These are phyloP conservation scores for Flexamia atlantica DNA, from an alignment of 2,888 invertebrate species.

Conservation along the genomic window DNA sequence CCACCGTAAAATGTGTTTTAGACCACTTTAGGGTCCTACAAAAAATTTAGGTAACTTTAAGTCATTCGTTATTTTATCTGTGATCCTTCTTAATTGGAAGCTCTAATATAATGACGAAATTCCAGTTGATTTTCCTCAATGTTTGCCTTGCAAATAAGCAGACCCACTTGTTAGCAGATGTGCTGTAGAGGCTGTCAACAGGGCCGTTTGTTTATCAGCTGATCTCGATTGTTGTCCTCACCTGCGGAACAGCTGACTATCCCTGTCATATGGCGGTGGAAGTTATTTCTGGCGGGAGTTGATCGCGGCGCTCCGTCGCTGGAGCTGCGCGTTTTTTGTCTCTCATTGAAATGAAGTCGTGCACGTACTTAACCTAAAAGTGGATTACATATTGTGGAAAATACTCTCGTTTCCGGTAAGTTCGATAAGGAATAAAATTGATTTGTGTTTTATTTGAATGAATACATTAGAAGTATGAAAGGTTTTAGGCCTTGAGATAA, in stretches of 20 bases:
- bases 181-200: conserved; percentile 14
- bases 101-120: background rate
- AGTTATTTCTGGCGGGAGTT: conserved; percentile 21
- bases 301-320: conserved; percentile 16
- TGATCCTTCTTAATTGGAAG: no score
- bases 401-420: conserved; percentile 22
- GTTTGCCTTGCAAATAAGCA: background rate
- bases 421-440: no score
- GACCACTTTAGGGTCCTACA: no score
- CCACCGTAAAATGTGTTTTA: no score
- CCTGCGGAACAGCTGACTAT: conserved; percentile 36
- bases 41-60: no score
- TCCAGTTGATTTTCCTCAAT: background rate
- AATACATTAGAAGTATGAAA: no score
- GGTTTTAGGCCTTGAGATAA: no score
- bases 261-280: background rate
- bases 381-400: conserved; percentile 18
- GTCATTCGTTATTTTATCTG: no score
- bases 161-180: conserved; percentile 1
- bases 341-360: background rate
- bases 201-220: conserved; percentile 43
- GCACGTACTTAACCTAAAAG: conserved; percentile 1
- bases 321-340: conserved; percentile 20
- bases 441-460: no score
- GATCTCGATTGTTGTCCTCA: conserved; percentile 25